Conservation (phyloP, 1,140 invertebrate genomes). For the Forficula auricularia region DNA sequence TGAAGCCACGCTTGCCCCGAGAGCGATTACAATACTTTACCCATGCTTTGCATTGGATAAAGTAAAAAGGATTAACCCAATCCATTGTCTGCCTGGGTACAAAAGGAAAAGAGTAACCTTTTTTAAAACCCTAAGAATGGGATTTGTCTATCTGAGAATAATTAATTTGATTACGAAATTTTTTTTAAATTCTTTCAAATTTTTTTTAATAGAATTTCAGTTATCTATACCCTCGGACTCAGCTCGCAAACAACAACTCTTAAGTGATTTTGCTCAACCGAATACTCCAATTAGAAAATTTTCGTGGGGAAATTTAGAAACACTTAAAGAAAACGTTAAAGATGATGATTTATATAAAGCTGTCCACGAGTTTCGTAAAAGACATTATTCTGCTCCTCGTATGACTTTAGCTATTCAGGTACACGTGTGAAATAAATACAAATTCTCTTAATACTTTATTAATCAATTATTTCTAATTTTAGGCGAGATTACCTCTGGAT, state of each 20-base stretch:
- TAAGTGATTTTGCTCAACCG: constrained; percentile 42
- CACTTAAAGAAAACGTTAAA: constrained; percentile 47
- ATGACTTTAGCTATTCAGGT: constrained; percentile 72
- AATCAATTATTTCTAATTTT: no score
- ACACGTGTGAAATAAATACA: no score
- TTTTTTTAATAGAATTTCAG: constrained; percentile 53
- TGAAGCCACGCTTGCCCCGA: no score
- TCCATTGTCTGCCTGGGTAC: no score
- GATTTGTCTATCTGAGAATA: no score
- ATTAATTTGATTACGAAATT: background rate
- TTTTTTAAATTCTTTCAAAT: background rate
- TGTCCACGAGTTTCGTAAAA: constrained; percentile 58
- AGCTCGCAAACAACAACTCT: constrained; percentile 51
- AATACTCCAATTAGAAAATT: constrained; percentile 65
- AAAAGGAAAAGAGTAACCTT: no score
- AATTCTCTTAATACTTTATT: no score
- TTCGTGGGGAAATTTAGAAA: constrained; percentile 64
- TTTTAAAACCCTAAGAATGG: no score
- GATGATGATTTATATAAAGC: constrained; percentile 43
- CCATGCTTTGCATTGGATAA: no score
- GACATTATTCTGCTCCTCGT: constrained; percentile 73
- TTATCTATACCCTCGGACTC: constrained; percentile 47
- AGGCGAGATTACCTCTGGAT: constrained; percentile 61
- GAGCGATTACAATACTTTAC: no score
- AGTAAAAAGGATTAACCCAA: no score